phyloP scores from a whole-genome alignment of 2,797 vertebrate species.

The Hippocampus kuda region DNA sequence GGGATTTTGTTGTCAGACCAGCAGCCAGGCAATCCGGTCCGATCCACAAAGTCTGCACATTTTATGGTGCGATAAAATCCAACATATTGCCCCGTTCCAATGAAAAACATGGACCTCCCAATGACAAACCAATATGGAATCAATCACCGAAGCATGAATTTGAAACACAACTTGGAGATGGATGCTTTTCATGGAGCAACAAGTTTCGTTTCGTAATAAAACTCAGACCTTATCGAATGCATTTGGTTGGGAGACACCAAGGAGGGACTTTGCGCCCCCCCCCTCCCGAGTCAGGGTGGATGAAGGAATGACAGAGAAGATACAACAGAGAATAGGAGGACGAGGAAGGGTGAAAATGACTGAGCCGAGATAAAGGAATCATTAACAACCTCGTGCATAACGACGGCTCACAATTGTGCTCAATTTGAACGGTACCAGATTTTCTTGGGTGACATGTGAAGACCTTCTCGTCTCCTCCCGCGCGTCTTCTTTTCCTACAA shows the following conservation, averaged over 20 bases:
- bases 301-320: not conserved
- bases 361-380: no score
- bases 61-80: no score
- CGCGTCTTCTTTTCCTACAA: constrained; percentile 60
- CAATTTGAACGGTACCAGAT: not conserved
- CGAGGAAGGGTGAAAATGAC: not conserved
- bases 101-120: not conserved
- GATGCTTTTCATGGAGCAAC: not conserved
- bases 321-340: not conserved
- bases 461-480: not conserved
- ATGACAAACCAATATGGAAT: not conserved
- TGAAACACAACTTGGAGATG: no score
- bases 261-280: not conserved
- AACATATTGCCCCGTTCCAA: not conserved
- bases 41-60: not conserved
- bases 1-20: not conserved
- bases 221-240: not conserved
- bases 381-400: not conserved
- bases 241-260: no score
- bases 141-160: not conserved
- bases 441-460: not conserved
- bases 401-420: not conserved
- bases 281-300: not conserved
- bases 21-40: not conserved
- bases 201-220: not conserved